phyloP scores from a whole-genome alignment of 2,113 vertebrate genomes.

The Campylomormyrus numenius region DNA sequence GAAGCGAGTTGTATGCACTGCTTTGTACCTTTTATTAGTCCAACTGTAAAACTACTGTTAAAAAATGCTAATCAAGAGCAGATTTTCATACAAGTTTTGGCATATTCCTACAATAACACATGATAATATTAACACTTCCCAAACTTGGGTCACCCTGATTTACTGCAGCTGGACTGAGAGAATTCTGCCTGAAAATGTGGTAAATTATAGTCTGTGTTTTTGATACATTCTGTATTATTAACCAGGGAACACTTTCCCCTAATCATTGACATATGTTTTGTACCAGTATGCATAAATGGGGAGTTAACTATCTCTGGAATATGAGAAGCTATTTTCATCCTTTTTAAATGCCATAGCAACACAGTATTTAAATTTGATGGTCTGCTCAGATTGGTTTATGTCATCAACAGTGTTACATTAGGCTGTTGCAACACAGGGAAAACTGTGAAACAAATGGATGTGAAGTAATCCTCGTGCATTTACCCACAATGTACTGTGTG shows the following conservation, averaged over 20 bases:
- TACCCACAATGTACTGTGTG: neutral
- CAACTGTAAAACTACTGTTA: neutral
- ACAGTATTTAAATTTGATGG: conserved; percentile 2
- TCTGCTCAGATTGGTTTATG: neutral
- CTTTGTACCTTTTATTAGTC: neutral
- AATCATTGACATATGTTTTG: neutral
- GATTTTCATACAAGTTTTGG: neutral
- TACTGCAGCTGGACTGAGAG: neutral
- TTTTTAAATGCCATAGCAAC: conserved; percentile 2
- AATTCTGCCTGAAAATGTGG: neutral
- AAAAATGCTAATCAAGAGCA: neutral
- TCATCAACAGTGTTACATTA: neutral
- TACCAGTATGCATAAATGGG: neutral
- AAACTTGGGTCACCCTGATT: neutral
- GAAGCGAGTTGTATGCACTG: neutral
- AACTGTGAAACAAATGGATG: neutral
- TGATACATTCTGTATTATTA: neutral
- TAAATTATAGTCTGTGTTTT: neutral
- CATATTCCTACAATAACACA: neutral
- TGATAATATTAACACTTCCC: neutral
- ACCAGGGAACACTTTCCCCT: neutral
- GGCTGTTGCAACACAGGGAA: neutral
- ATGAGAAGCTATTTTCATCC: neutral
- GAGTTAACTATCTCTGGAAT: neutral
- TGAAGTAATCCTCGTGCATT: neutral